Evolutionary conservation across 1,140 invertebrate genomes (phyloP), one percentile per base, ranked within the genome.

Genomic region (Callitettix versicolor): DNA sequence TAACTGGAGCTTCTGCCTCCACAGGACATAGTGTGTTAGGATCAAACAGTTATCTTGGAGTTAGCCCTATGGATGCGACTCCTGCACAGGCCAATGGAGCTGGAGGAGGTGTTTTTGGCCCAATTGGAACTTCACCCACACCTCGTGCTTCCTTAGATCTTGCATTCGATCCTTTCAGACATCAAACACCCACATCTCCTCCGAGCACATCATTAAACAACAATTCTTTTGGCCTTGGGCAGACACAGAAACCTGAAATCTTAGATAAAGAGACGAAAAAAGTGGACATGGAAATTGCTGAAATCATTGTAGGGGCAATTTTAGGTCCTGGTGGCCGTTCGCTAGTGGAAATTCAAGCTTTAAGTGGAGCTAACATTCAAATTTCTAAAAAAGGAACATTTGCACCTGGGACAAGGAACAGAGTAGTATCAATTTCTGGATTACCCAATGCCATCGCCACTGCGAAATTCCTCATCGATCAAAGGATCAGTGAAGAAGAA

Each of bases 351-450:
- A 93, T 98, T 73, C 93, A 97, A 77, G 88, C 95, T 73, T 80
- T 89, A 70, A 95, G 89, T 55, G 91, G 92, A 69, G 92, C 93
- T 69, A 95, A 89, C 75, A 93, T 98, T 73, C 93, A 97, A 78
- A 96, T 98, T 72, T 95, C 92, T 62, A 98, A 98, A 80, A 96
- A 97, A 77, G 94, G 93, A 67, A 90, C 90, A 66, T 96, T 92
- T 77, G 90, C 90, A 65, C 92, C 93, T 61, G 91, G 93, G 69
- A 95, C 92, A 58, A 87, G 91, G 70, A 95, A 96, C 78, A 85
- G 95, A 66, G 92, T 96, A 73, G 95, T 98, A 58, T 93, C 92
- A 71, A 95, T 96, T 72, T 86, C 85, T 66, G 94, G 93, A 72
- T 82, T 82, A 65, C 80, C 84, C 62, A 84, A 81, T 74, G 86